Conservation (phyloP, 2,113 vertebrate genomes). For the Ictalurus furcatus region DNA sequence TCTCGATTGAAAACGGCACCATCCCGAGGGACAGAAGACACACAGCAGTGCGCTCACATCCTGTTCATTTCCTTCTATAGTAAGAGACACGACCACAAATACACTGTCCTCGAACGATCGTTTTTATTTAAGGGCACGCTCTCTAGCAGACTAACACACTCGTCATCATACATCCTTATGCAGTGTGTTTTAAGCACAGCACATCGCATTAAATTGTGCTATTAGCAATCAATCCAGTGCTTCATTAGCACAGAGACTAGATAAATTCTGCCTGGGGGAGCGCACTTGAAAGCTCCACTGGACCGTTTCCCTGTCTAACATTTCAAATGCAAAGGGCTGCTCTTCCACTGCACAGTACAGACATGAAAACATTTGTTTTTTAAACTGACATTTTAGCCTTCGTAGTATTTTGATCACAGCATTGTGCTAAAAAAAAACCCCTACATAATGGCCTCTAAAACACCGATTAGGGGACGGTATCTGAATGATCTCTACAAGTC, state of each 20-base stretch:
- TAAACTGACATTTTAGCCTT: background rate
- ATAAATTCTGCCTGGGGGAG: background rate
- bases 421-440: background rate
- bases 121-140: background rate
- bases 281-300: background rate
- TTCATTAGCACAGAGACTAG: background rate
- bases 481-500: background rate
- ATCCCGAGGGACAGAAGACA: background rate
- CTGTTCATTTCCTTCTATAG: background rate
- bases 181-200: background rate
- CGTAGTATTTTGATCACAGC: background rate
- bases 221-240: background rate
- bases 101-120: background rate
- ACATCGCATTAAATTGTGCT: background rate
- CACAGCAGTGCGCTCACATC: background rate
- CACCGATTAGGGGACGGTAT: background rate
- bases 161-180: background rate
- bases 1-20: background rate
- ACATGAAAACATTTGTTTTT: background rate
- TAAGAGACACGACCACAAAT: too few relatives aligned
- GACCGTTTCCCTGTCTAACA: background rate
- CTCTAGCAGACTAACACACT: background rate
- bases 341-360: background rate
- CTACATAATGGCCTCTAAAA: background rate
- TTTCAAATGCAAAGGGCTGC: conserved; percentile 27